Evolutionary conservation across 2,797 vertebrate genomes (phyloP).

Genomic region (Anolis apletophallus): DNA sequence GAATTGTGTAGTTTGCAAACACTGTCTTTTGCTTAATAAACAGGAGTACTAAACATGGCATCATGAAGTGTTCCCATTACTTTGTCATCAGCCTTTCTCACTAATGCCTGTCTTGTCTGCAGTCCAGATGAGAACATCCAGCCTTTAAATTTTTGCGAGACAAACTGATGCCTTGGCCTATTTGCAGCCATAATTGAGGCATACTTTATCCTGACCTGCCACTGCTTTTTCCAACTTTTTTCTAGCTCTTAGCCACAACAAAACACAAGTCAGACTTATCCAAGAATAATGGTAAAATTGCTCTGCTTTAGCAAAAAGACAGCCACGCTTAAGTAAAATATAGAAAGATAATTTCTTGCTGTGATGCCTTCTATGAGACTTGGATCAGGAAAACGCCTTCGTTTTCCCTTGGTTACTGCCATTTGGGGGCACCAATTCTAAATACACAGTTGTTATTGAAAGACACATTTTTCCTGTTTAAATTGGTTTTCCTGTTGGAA

Average conservation of each 20-base stretch:
- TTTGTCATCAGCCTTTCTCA: not conserved
- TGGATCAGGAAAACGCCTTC: not conserved
- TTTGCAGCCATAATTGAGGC: not conserved
- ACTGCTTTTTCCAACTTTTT: not conserved
- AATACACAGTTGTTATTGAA: not conserved
- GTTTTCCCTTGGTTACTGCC: not conserved
- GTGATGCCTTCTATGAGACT: not conserved
- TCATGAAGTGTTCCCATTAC: not conserved
- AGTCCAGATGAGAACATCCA: not conserved
- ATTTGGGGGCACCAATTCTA: not conserved
- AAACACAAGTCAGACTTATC: not conserved
- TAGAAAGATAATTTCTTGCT: not conserved
- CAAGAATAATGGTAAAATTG: not conserved
- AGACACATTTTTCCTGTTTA: not conserved
- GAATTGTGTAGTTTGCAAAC: not conserved
- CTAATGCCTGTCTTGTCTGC: not conserved
- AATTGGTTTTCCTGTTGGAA: not conserved
- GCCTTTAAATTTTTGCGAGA: not conserved
- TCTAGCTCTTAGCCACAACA: not conserved
- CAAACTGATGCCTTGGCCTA: not conserved
- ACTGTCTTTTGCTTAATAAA: not conserved
- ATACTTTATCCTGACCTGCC: not conserved
- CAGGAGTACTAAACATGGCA: not conserved
- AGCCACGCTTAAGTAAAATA: not conserved
- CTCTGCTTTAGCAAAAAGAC: not conserved